Evolutionary conservation across 1,140 invertebrate species (phyloP), one percentile per base, ranked within the genome.

Genomic region (Carcinoscorpius rotundicauda): DNA sequence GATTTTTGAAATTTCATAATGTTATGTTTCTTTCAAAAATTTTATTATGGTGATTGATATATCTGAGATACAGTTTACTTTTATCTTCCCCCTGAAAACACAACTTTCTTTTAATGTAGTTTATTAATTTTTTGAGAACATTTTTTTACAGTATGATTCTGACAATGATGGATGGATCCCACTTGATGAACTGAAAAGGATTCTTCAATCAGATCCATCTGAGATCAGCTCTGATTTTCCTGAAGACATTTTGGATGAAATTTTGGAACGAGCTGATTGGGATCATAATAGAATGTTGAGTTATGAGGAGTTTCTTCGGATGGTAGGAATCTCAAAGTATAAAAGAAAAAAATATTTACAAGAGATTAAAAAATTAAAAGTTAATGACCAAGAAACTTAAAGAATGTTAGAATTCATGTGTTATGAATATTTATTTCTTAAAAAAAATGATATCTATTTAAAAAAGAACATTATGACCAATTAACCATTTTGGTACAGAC

Each of bases 301-400:
- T 70, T 89, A 86, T 73, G 78, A 83, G 49, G 89, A 93, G 78
- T 93, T 92, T 73, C 82, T 89, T 56, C 77, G 81, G 8, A 87
- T 93, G 86, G 87, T 89, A 52, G 65, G 68, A 60, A 9, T 63
- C 61, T 57, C 9, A 6, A 29, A 29, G 29, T 29, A 29, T 29
- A 29, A 29, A 29, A 29, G 29, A 29, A 29, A 53, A 10, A 66
- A 52, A 5, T 52, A 53, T 8, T 49, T 58, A n/a, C 48, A 5
- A 52, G 51, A 49, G 58, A 3, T 11, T 65, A 64, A 11, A 6
- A 66, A 60, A 53, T 66, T 51, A 51, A 64, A 57, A 10, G 11
- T 10, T 57, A 57, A 57, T 57, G 55, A 11, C 11, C 11, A 29
- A 29, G 29, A 29, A 57, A 57, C 11, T 11, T 57, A 11, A 57